phyloP scores from a whole-genome alignment of 2,888 invertebrate genomes.

The Antheraea yamamai region DNA sequence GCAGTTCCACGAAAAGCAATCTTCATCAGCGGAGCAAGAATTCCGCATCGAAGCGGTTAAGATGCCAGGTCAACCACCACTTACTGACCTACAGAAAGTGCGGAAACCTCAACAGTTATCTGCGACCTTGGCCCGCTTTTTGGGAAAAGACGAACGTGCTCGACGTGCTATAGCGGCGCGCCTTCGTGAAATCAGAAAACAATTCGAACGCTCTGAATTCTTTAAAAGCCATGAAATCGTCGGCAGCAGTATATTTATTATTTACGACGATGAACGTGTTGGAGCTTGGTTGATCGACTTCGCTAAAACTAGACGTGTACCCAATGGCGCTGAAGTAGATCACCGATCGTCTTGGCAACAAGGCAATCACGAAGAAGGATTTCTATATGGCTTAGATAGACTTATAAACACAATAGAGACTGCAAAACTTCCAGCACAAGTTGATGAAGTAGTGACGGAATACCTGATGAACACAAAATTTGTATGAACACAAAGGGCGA shows the following conservation, averaged over 20 bases:
- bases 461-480: slow-evolving; percentile 74
- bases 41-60: slow-evolving; percentile 98
- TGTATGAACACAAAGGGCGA: slow-evolving; percentile 63
- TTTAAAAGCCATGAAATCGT: slow-evolving; percentile 95
- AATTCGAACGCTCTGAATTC: slow-evolving; percentile 91
- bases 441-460: slow-evolving; percentile 55
- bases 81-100: slow-evolving; percentile 94
- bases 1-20: slow-evolving; percentile 96
- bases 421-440: slow-evolving; percentile 51
- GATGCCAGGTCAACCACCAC: slow-evolving; percentile 89
- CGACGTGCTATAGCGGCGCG: slow-evolving; percentile 87
- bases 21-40: slow-evolving; percentile 95
- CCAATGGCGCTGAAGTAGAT: slow-evolving; percentile 85
- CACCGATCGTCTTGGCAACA: slow-evolving; percentile 93
- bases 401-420: slow-evolving; percentile 86
- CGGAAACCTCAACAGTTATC: slow-evolving; percentile 89
- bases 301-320: slow-evolving; percentile 92
- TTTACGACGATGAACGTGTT: slow-evolving; percentile 93
- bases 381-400: slow-evolving; percentile 95
- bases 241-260: slow-evolving; percentile 96
- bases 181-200: slow-evolving; percentile 88
- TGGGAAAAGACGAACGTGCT: slow-evolving; percentile 85
- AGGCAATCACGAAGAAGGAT: slow-evolving; percentile 99
- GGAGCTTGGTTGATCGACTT: slow-evolving; percentile 99
- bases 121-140: slow-evolving; percentile 88